These are phyloP conservation scores for Sylvia borin DNA, from an alignment of 2,797 vertebrate species.

Conservation along the genomic window DNA sequence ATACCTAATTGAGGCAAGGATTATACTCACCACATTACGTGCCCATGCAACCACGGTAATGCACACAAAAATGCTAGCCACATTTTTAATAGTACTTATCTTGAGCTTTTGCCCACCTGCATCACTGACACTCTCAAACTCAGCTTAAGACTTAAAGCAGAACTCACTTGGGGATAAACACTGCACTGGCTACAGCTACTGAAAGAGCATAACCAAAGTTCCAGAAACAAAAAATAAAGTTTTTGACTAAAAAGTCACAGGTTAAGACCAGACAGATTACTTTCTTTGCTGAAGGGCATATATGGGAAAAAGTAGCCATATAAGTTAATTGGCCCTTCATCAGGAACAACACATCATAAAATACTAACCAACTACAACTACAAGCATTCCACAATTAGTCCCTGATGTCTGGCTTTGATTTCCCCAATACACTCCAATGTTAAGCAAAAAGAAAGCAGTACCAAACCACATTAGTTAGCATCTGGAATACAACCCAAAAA, in stretches of 20 bases:
- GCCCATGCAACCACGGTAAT: background rate
- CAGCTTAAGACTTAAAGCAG: background rate
- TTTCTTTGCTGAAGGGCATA: background rate
- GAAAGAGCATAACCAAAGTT: background rate
- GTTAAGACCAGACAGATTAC: background rate
- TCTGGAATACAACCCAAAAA: background rate
- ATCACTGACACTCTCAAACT: background rate
- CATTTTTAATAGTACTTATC: background rate
- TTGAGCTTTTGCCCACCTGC: background rate
- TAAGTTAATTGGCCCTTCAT: background rate
- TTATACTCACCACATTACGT: fast-evolving
- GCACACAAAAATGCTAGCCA: background rate
- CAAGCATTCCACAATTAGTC: background rate
- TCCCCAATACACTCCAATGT: background rate
- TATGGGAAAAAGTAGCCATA: background rate
- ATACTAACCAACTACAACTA: background rate
- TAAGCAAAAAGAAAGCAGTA: background rate
- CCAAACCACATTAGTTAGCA: background rate
- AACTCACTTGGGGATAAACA: background rate
- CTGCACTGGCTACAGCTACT: background rate
- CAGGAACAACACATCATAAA: background rate
- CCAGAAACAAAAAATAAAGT: background rate
- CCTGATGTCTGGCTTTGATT: background rate
- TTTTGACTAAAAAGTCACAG: background rate
- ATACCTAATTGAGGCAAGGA: background rate